Conservation (phyloP, 2,113 vertebrate genomes). For the Pundamilia nyererei region DNA sequence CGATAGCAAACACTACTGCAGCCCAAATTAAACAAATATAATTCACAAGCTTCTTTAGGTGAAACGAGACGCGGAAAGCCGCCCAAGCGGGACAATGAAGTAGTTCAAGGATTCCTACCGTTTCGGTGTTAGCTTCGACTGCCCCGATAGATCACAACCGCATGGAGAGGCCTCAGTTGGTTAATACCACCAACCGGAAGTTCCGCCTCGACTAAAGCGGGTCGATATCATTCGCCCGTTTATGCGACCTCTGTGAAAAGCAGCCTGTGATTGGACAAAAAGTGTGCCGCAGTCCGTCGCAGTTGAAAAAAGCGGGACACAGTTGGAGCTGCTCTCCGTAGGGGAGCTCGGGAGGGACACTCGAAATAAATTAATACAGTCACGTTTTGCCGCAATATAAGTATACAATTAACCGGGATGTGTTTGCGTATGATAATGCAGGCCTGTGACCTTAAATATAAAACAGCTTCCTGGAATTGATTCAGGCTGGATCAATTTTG, state of each 20-base stretch:
- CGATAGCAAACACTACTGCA: background rate
- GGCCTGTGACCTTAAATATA: background rate
- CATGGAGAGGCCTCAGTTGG: slow-evolving; percentile 66
- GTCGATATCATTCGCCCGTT: slow-evolving; percentile 35
- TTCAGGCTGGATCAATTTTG: background rate
- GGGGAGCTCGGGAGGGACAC: background rate
- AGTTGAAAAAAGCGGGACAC: slow-evolving; percentile 39
- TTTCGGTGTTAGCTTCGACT: background rate
- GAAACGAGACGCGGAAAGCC: rapidly evolving
- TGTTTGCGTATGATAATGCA: background rate
- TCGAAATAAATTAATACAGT: background rate
- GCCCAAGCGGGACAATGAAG: rapidly evolving
- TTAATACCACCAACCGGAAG: slow-evolving; percentile 57
- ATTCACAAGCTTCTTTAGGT: rapidly evolving
- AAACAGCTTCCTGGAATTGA: background rate
- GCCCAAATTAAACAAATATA: rapidly evolving
- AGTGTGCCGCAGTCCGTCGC: slow-evolving; percentile 2
- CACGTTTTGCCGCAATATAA: background rate
- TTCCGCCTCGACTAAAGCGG: slow-evolving; percentile 9
- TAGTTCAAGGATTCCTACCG: slow-evolving; percentile 27
- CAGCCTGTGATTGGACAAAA: slow-evolving; percentile 22
- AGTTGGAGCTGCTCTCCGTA: background rate
- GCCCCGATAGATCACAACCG: slow-evolving; percentile 38
- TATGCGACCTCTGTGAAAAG: background rate
- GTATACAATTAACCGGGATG: background rate